Percentiles rank a stretch among this genome's conserved stretches.
phyloP scores from a whole-genome alignment of 2,113 vertebrate genomes.

The Paramormyrops kingsleyae region DNA sequence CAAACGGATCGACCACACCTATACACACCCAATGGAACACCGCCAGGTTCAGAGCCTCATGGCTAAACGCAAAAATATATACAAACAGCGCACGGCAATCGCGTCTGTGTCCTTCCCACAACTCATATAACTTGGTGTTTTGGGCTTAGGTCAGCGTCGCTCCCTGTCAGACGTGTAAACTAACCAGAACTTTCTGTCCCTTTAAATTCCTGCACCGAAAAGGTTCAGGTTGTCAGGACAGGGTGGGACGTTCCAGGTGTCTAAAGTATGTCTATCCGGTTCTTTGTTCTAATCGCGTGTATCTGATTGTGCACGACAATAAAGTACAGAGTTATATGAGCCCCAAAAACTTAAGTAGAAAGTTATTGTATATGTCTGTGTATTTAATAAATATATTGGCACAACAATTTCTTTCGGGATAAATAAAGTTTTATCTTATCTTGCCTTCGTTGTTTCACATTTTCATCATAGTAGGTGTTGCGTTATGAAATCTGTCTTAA shows the following conservation, averaged over 20 bases:
- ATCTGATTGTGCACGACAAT: background rate
- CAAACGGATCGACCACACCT: conserved; percentile 1
- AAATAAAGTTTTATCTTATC: background rate
- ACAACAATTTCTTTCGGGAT: background rate
- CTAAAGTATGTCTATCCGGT: background rate
- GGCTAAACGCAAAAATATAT: background rate
- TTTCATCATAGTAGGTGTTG: background rate
- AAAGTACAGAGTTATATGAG: background rate
- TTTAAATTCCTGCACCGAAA: background rate
- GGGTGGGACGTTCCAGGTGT: background rate
- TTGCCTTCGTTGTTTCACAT: background rate
- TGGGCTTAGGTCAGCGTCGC: background rate
- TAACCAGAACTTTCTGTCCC: background rate
- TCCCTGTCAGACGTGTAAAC: background rate
- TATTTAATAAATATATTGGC: background rate
- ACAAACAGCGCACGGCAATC: background rate
- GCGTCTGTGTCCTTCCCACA: background rate
- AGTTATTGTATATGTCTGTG: background rate
- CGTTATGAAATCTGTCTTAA: background rate
- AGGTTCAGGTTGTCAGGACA: background rate
- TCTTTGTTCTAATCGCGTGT: background rate
- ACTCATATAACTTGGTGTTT: background rate
- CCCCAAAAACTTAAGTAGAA: background rate
- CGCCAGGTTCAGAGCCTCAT: background rate
- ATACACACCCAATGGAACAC: background rate